These are phyloP conservation scores for Ariopsis seemanni DNA, from an alignment of 2,113 vertebrate species.

Conservation along the genomic window DNA sequence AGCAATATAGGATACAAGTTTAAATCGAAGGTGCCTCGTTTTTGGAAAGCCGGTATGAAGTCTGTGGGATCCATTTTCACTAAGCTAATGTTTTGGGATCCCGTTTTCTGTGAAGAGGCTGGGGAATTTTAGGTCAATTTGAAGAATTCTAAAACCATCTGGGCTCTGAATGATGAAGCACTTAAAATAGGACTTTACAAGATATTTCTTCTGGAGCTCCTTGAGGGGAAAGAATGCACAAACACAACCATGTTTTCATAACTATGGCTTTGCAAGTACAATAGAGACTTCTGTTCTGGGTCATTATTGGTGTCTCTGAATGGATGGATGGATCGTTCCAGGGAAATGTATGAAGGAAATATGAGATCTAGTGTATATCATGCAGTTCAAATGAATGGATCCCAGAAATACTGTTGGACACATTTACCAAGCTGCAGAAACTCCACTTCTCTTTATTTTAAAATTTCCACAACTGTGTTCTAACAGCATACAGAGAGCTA, in stretches of 20 bases:
- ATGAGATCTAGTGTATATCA: slow-evolving; percentile 1
- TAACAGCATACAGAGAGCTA: background rate
- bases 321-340: background rate
- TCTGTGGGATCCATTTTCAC: slow-evolving; percentile 59
- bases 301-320: background rate
- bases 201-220: slow-evolving; percentile 20
- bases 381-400: slow-evolving; percentile 3
- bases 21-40: slow-evolving; percentile 49
- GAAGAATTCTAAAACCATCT: slow-evolving; percentile 57
- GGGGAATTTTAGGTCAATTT: slow-evolving; percentile 52
- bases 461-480: background rate
- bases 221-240: slow-evolving; percentile 4
- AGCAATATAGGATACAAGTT: slow-evolving; percentile 33
- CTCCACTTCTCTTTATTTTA: background rate
- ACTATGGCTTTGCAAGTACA: slow-evolving; percentile 47
- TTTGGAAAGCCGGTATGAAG: slow-evolving; percentile 53
- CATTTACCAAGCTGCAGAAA: background rate
- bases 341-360: background rate
- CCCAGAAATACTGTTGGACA: background rate
- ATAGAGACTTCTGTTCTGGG: slow-evolving; percentile 12
- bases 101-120: slow-evolving; percentile 32
- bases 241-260: slow-evolving; percentile 7
- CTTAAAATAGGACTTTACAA: slow-evolving; percentile 51
- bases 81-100: slow-evolving; percentile 50
- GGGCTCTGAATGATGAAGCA: slow-evolving; percentile 46